A percentile compares a stretch with the other conserved stretches of the same genome.
These are phyloP conservation scores for Ginglymostoma cirratum DNA, from an alignment of 2,113 vertebrate genomes.

Conservation along the genomic window DNA sequence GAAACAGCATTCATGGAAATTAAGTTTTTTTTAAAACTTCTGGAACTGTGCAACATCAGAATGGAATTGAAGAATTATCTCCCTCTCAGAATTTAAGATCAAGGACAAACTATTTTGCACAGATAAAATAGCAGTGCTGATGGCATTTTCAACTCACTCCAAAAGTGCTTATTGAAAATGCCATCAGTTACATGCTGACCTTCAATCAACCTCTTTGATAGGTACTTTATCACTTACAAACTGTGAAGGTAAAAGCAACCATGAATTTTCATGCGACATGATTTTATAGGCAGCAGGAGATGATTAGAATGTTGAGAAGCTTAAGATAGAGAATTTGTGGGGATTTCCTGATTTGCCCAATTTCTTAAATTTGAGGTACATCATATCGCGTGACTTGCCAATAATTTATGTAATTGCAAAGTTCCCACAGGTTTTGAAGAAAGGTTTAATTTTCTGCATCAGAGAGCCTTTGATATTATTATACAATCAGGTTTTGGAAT, in stretches of 20 bases:
- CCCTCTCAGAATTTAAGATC: neutral
- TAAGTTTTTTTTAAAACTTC: neutral
- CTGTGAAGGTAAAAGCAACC: neutral
- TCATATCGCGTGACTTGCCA: neutral
- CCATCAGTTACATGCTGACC: neutral
- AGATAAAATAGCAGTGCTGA: neutral
- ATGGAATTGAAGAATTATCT: neutral
- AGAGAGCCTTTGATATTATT: neutral
- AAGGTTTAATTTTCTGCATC: neutral
- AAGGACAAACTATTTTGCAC: constrained; percentile 13
- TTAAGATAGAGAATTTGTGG: neutral
- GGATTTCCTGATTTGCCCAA: neutral
- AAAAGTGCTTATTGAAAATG: neutral
- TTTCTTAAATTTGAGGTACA: neutral
- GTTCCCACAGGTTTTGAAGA: neutral
- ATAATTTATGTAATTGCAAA: neutral
- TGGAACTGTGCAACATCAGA: neutral
- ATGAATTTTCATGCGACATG: neutral
- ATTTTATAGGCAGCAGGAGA: neutral
- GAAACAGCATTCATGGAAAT: neutral
- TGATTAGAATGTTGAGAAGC: neutral
- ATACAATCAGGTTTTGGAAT: neutral
- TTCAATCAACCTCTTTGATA: constrained; percentile 25
- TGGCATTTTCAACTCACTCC: neutral
- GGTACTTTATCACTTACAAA: neutral